phyloP scores from a whole-genome alignment of 2,113 vertebrate genomes.

The Apus apus region DNA sequence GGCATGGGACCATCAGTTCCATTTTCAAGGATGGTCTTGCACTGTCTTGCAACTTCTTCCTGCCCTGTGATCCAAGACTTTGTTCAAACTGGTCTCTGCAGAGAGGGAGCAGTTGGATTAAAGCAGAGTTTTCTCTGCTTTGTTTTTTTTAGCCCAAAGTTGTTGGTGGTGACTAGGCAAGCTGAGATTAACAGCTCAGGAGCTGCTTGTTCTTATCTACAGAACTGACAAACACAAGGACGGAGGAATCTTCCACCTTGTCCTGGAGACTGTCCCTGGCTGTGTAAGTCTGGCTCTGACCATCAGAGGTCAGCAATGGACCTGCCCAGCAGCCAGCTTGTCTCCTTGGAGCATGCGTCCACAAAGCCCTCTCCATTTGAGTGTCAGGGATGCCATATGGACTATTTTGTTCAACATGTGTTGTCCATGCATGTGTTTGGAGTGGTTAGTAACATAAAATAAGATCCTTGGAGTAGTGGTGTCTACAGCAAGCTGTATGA shows the following conservation, averaged over 20 bases:
- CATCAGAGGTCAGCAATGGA: constrained; percentile 63
- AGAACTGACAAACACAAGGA: not conserved
- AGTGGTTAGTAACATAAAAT: not conserved
- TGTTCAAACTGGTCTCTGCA: not conserved
- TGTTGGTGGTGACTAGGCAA: not conserved
- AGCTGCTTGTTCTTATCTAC: not conserved
- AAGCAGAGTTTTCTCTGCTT: not conserved
- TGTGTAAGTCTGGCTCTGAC: constrained; percentile 8
- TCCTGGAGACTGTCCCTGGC: not conserved
- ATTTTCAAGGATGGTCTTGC: not conserved
- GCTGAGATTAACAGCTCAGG: not conserved
- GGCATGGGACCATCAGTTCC: not conserved
- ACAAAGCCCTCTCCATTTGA: not conserved
- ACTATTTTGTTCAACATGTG: not conserved
- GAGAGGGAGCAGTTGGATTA: not conserved
- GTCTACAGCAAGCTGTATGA: not conserved
- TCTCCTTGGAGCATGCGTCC: not conserved
- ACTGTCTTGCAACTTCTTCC: not conserved
- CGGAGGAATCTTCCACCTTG: not conserved
- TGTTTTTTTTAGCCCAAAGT: not conserved
- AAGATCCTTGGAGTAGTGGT: not conserved
- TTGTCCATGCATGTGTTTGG: not conserved
- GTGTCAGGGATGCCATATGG: not conserved
- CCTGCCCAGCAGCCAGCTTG: not conserved
- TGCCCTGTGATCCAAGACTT: not conserved